Evolutionary conservation across 2,113 vertebrate genomes (phyloP).

Genomic region (Pampusana beccarii): DNA sequence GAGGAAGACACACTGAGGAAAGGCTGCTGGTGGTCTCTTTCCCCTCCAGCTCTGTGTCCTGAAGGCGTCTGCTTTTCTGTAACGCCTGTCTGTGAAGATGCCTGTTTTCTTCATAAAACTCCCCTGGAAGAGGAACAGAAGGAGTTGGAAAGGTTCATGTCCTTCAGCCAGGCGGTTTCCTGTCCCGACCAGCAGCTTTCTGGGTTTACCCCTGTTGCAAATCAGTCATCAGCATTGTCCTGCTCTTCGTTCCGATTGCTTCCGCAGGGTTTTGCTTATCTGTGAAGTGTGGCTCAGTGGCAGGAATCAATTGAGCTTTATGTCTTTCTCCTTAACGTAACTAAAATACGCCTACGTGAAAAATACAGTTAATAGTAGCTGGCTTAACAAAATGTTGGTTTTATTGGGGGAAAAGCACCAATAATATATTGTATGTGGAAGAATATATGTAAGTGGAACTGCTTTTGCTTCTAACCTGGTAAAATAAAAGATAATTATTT

Average conservation of each 20-base stretch:
- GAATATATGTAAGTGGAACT: neutral
- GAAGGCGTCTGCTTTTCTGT: neutral
- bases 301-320: neutral
- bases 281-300: neutral
- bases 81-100: neutral
- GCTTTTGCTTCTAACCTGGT: neutral
- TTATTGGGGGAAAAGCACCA: neutral
- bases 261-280: neutral
- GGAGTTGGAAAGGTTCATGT: accelerated
- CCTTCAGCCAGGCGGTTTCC: neutral
- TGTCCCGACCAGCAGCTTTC: neutral
- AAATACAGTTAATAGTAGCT: neutral
- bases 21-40: neutral
- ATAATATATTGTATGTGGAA: neutral
- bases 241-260: neutral
- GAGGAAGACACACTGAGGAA: neutral
- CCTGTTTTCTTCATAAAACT: neutral
- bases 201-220: neutral
- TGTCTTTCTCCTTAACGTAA: neutral
- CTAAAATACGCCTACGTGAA: neutral
- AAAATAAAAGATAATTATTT: neutral
- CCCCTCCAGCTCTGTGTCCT: neutral
- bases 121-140: neutral
- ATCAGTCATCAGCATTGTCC: neutral
- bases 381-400: neutral